Evolutionary conservation across 2,888 invertebrate genomes (phyloP).

Genomic region (Germaria angustata): DNA sequence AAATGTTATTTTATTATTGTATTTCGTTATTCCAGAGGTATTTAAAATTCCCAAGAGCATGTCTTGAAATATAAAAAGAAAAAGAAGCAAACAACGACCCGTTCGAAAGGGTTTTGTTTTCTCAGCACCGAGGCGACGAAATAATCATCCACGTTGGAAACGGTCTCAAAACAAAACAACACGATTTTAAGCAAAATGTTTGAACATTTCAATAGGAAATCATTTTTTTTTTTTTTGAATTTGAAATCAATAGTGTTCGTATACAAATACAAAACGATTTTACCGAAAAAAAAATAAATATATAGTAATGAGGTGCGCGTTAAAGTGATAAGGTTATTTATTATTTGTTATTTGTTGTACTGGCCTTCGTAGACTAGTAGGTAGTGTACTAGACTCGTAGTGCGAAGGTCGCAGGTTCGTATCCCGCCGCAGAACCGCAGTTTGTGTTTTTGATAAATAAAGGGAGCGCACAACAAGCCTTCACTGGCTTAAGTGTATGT

Average conservation of each 20-base stretch:
- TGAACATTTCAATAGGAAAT: conserved; percentile 53
- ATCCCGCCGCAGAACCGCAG: too few species aligned
- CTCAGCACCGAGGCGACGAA: conserved; percentile 4
- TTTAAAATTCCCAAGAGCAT: conserved; percentile 62
- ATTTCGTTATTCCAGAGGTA: conserved; percentile 50
- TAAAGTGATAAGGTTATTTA: neutral
- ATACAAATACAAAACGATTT: conserved; percentile 54
- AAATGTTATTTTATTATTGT: conserved; percentile 36
- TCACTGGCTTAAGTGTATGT: too few species aligned
- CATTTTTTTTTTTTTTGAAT: conserved; percentile 23
- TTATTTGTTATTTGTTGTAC: too few species aligned
- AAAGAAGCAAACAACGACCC: conserved; percentile 15
- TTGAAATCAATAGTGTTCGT: conserved; percentile 53
- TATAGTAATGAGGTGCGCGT: neutral
- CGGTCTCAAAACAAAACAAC: conserved; percentile 30
- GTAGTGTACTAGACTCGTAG: too few species aligned
- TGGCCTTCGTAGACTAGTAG: too few species aligned
- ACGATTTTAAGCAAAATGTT: conserved; percentile 48
- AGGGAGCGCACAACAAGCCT: too few species aligned
- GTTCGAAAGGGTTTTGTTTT: conserved; percentile 51
- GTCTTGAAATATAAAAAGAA: conserved; percentile 9
- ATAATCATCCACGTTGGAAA: conserved; percentile 18
- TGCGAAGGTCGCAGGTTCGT: too few species aligned
- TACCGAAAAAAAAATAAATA: conserved; percentile 40
- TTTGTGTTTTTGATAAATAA: too few species aligned